Conservation (phyloP, 2,888 invertebrate genomes). For the Eupithecia insigniata region DNA sequence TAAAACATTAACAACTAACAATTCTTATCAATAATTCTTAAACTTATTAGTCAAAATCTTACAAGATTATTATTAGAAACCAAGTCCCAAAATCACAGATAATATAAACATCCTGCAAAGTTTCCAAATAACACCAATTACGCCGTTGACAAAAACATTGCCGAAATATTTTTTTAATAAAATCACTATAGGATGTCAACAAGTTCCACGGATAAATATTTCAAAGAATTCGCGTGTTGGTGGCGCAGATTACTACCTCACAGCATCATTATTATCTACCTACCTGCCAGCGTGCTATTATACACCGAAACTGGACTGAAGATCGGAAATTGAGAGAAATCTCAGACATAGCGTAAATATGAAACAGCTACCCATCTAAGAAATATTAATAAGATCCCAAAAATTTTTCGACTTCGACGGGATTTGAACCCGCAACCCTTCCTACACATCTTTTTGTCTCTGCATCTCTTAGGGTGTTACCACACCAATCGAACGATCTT, state of each 20-base stretch:
- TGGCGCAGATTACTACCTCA: constrained; percentile 50
- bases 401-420: too few relatives aligned
- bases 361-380: too few relatives aligned
- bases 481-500: too few relatives aligned
- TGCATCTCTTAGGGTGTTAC: background rate
- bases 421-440: too few relatives aligned
- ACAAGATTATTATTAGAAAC: too few relatives aligned
- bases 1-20: too few relatives aligned
- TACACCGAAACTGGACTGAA: constrained; percentile 43
- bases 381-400: too few relatives aligned
- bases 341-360: constrained; percentile 20
- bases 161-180: constrained; percentile 26
- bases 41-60: background rate
- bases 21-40: background rate
- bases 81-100: too few relatives aligned
- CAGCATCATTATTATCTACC: constrained; percentile 49
- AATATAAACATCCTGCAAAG: background rate
- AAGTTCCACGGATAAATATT: constrained; percentile 47
- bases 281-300: constrained; percentile 44
- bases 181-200: constrained; percentile 51
- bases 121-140: constrained; percentile 4
- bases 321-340: constrained; percentile 29
- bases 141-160: background rate
- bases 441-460: constrained; percentile 2
- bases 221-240: constrained; percentile 60